Evolutionary conservation across 2,113 vertebrate species (phyloP), one percentile per base, ranked within the genome.

Genomic region (Tupaia tana): DNA sequence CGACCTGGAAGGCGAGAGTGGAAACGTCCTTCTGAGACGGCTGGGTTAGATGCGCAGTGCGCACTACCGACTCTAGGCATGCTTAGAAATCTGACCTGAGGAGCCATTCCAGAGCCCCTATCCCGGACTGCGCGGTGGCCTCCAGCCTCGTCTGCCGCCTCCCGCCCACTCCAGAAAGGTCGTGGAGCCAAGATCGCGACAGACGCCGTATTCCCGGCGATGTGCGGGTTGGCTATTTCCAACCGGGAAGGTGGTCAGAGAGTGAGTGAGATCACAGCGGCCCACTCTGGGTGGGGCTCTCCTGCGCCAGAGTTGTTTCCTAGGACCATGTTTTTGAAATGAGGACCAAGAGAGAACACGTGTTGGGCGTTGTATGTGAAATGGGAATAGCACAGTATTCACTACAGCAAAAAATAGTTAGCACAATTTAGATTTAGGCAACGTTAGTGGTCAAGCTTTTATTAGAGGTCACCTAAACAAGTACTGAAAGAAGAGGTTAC

Each of bases 401-500:
- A 80, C 63, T 66, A 61, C 73, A 86, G 56, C 63, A 74, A 74
- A 74, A 70, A 77, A 88, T 22, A 89, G 29, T 86, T 20, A 59
- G 34, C 61, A 86, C 58, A 95, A 7, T 25, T 96, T 92, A 70
- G 66, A 59, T n/a, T 29, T 94, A 73, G 58, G 56, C n/a, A 75
- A 31, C 16, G 66, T 74, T 83, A 15, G n/a, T 69, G 14, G 54
- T 83, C 74, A 81, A 85, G 56, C 7, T 85, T 85, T 94, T 92
- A 93, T 93, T 95, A 87, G 34, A 81, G 90, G 43, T 94, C 64
- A 92, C 71, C 82, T 58, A 85, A 85, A 86, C 58, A 90, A 88
- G 87, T 73, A 87, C 59, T 85, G 84, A 96, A 89, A 74, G 20
- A 70, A 43, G 71, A 87, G 73, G 61, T 93, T 95, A 81, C 86